Base-by-base conservation (phyloP, 2,797 vertebrate genomes). In the Tangara arthus region DNA sequence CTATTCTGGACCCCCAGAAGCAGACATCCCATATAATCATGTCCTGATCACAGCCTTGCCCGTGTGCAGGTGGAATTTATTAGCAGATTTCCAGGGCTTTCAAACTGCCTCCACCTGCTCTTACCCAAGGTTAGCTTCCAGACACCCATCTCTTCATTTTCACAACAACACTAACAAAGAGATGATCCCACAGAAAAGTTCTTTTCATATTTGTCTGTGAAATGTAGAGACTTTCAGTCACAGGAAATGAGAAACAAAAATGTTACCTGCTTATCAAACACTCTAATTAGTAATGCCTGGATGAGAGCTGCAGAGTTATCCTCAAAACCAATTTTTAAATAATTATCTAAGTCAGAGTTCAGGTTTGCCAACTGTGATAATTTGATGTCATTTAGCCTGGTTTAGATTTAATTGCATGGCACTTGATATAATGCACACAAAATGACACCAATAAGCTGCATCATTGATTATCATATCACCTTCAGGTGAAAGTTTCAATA, bases 401-500 rank as follows among this genome's bases (percentile, higher is more conserved):
- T 35, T 89, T 94, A 82, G 21, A 76, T 76, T 75, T 59, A 59
- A 84, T 27, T 80, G 46, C 37, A 37, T 32, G 28, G 21, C 52
- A 70, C 28, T 65, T 91, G 30, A 39, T 59, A n/a, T 41, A 71
- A 55, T 71, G 27, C 15, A 76, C 23, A 34, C 35, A 85, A 59
- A 44, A 49, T 56, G 24, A 46, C 23, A 64, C 6, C 34, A 91
- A 66, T 1, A 80, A 37, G 9, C n/a, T 57, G 30, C 53, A 78
- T 82, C 39, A 77, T 9, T 61, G 42, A 75, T 34, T 55, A 77
- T 32, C 22, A 22, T 24, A 27, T 30, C 53, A 83, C 17, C 35
- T 69, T 23, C 12, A 82, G 17, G 26, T 70, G 61, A 78, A 88
- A 71, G 4, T 47, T 61, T 1, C 0, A 57, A 18, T 35, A 70